These are phyloP conservation scores for Busseola fusca DNA, from an alignment of 2,888 invertebrate genomes.

Conservation along the genomic window DNA sequence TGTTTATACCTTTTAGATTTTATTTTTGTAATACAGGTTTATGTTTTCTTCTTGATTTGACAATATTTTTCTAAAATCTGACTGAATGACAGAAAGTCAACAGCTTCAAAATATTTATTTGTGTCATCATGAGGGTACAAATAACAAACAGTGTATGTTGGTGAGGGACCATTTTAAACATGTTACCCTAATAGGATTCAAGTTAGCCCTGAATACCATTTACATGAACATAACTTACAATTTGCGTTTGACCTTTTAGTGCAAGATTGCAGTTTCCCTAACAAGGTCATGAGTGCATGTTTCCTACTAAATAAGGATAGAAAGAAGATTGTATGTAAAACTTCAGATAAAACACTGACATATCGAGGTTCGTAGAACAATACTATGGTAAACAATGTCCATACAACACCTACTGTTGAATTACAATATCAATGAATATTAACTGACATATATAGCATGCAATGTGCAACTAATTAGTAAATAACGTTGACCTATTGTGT, in stretches of 20 bases:
- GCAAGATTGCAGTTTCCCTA: conserved; percentile 65
- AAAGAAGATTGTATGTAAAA: conserved; percentile 40
- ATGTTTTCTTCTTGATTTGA: neutral
- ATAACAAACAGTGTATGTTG: conserved; percentile 43
- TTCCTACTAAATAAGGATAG: conserved; percentile 32
- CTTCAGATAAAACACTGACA: conserved; percentile 5
- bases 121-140: conserved; percentile 26
- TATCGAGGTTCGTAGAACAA: conserved; percentile 34
- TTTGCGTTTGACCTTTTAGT: conserved; percentile 66
- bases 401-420: conserved; percentile 39
- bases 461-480: conserved; percentile 46
- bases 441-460: conserved; percentile 51
- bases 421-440: conserved; percentile 42
- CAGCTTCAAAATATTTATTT: neutral
- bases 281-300: conserved; percentile 67
- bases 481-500: conserved; percentile 56
- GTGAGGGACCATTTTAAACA: conserved; percentile 31
- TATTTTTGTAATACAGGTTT: neutral
- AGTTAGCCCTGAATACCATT: conserved; percentile 78
- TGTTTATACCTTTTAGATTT: neutral
- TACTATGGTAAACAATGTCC: conserved; percentile 48
- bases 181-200: conserved; percentile 72
- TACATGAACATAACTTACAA: conserved; percentile 63
- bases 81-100: neutral
- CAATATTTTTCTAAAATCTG: neutral